Evolutionary conservation across 1,140 invertebrate species (phyloP).

Genomic region (Octopus bimaculoides): DNA sequence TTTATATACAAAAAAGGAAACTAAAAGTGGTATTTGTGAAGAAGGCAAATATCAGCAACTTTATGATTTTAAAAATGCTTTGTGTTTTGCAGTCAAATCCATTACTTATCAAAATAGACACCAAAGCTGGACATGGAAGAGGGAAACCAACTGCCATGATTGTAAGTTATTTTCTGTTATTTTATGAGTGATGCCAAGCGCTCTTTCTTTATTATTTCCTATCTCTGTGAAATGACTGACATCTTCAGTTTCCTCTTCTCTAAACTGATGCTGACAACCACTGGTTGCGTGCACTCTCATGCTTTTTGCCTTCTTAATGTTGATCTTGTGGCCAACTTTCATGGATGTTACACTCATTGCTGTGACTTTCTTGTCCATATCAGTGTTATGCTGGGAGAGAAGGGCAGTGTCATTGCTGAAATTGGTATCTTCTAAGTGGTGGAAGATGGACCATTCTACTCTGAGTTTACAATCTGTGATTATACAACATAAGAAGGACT

Average conservation of each 20-base stretch:
- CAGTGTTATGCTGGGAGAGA: too few relatives aligned
- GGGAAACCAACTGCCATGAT: slow-evolving; percentile 94
- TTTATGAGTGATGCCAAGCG: not conserved
- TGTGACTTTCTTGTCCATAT: too few relatives aligned
- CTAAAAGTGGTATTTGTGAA: too few relatives aligned
- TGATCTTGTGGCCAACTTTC: not conserved
- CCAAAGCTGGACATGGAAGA: slow-evolving; percentile 92
- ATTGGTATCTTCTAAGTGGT: too few relatives aligned
- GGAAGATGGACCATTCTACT: too few relatives aligned
- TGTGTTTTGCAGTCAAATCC: slow-evolving; percentile 73
- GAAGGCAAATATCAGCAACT: too few relatives aligned
- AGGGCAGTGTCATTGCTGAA: too few relatives aligned
- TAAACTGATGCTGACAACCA: not conserved
- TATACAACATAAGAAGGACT: too few relatives aligned
- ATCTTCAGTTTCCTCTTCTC: not conserved
- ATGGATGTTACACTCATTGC: too few relatives aligned
- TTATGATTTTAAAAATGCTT: too few relatives aligned
- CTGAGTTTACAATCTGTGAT: too few relatives aligned
- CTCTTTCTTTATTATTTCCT: not conserved
- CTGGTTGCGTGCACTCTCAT: not conserved
- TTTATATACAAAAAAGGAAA: too few relatives aligned
- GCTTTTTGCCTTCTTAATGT: not conserved
- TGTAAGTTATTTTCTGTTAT: slow-evolving; percentile 60
- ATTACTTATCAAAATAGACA: slow-evolving; percentile 84
- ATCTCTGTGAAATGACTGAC: not conserved